A percentile compares a stretch with the other conserved stretches of the same genome.
Conservation (phyloP, 2,113 vertebrate species). For the Ictalurus furcatus region DNA sequence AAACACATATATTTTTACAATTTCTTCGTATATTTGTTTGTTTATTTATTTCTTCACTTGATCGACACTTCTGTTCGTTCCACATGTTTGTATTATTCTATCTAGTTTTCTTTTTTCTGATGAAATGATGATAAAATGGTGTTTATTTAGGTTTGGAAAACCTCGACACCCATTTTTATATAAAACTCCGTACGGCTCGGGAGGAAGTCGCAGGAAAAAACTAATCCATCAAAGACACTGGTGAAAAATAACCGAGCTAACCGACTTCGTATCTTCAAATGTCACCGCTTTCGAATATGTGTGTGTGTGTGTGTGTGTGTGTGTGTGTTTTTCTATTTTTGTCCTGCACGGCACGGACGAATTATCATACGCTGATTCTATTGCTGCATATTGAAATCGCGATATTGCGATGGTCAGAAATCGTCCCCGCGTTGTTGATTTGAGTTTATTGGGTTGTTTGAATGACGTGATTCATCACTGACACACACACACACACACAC, state of each 20-base stretch:
- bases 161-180: background rate
- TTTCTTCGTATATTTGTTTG: background rate
- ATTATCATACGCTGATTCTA: slow-evolving; percentile 25
- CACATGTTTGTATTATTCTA: background rate
- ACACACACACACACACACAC: slow-evolving; percentile 16
- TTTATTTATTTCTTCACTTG: background rate
- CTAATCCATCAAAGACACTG: slow-evolving; percentile 17
- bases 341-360: background rate
- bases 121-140: slow-evolving; percentile 10
- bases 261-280: slow-evolving; percentile 21
- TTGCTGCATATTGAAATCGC: slow-evolving; percentile 18
- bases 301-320: background rate
- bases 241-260: slow-evolving; percentile 17
- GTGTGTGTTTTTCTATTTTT: slow-evolving; percentile 3
- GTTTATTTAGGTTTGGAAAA: slow-evolving; percentile 3
- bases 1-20: background rate
- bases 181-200: background rate
- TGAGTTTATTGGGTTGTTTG: slow-evolving; percentile 19
- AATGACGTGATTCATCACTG: slow-evolving; percentile 33
- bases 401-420: slow-evolving; percentile 24
- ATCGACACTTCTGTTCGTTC: background rate
- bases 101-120: background rate
- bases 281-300: background rate
- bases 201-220: background rate
- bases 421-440: slow-evolving; percentile 1